Conservation (phyloP, 2,113 vertebrate genomes). For the Oryctolagus cuniculus region DNA sequence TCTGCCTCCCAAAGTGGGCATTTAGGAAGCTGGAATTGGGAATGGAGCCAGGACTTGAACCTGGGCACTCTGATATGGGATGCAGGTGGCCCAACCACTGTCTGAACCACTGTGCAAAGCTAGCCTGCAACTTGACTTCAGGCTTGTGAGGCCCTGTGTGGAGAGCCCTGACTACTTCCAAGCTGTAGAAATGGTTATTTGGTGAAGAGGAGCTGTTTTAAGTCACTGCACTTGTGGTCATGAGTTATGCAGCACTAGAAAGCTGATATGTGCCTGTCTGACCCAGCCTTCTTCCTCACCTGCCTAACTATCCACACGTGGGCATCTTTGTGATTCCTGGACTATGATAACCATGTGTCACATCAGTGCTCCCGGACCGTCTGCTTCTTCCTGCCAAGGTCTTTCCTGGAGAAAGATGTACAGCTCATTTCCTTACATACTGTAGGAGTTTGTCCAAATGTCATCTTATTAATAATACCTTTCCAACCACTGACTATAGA, state of each 20-base stretch:
- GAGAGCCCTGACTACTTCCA: not conserved
- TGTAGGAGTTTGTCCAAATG: not conserved
- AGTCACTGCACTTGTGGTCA: not conserved
- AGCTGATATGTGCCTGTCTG: not conserved
- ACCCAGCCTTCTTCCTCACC: not conserved
- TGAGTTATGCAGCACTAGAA: not conserved
- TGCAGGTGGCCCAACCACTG: no score
- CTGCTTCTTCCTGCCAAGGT: not conserved
- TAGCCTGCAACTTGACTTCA: not conserved
- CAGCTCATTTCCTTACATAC: not conserved
- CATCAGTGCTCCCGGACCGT: not conserved
- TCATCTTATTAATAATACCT: not conserved
- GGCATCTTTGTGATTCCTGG: not conserved
- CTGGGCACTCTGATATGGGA: no score
- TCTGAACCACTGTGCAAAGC: no score
- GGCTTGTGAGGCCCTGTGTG: not conserved
- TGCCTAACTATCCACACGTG: not conserved
- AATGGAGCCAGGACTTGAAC: no score
- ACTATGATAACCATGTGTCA: not conserved
- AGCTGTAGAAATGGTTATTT: not conserved
- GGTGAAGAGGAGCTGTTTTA: not conserved
- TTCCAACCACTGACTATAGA: not conserved
- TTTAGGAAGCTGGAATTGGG: no score
- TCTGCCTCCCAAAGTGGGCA: no score
- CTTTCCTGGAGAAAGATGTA: not conserved